Evolutionary conservation across 2,113 vertebrate species (phyloP).

Genomic region (Peromyscus maniculatus): DNA sequence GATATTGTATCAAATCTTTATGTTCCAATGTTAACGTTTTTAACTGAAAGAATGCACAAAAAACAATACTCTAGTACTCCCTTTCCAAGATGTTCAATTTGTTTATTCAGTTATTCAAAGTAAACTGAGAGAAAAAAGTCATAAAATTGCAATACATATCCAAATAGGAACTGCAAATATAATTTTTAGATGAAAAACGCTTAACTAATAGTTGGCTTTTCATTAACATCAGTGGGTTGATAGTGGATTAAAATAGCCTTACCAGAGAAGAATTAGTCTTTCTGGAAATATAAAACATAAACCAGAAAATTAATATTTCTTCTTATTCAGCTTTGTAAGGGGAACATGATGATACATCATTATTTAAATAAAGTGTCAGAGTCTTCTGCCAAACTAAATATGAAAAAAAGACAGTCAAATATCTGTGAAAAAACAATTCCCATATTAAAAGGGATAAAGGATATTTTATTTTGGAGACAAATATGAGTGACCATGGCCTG

Average conservation of each 20-base stretch:
- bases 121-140: not conserved
- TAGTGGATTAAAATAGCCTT: not conserved
- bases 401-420: not conserved
- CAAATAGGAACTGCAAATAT: not conserved
- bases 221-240: not conserved
- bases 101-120: not conserved
- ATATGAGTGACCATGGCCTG: not conserved
- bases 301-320: not conserved
- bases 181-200: not conserved
- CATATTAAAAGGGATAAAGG: not conserved
- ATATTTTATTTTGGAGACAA: not conserved
- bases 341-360: not conserved
- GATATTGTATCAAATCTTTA: not conserved
- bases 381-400: not conserved
- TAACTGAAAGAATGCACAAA: not conserved
- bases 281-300: slow-evolving; percentile 3
- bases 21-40: not conserved
- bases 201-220: not conserved
- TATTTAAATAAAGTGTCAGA: not conserved
- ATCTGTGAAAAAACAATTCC: not conserved
- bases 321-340: not conserved
- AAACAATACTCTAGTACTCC: not conserved
- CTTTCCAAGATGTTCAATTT: not conserved
- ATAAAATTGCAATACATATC: not conserved
- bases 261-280: not conserved